Evolutionary conservation across 30 jellyfish, hydroid and myxozoan species (phyloP).

Genomic region (Turritopsis rubra): DNA sequence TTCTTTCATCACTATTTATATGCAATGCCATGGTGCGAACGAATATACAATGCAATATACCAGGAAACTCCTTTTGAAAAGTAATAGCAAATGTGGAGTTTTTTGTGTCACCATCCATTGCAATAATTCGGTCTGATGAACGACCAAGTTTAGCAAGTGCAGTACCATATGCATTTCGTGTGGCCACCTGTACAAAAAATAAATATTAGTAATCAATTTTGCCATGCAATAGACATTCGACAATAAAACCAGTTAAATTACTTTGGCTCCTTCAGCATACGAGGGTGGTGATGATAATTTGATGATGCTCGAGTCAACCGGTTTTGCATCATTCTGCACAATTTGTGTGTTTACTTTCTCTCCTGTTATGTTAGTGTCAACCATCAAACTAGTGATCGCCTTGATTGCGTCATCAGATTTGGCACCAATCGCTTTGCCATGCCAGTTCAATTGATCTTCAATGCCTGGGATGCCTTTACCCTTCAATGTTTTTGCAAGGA

Average conservation of each 20-base stretch:
- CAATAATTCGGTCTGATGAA: conserved; percentile 65
- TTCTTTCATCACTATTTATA: background rate
- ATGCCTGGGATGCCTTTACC: conserved; percentile 51
- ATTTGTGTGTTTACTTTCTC: conserved; percentile 56
- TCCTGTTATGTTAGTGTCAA: conserved; percentile 31
- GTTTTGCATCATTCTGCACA: conserved; percentile 75
- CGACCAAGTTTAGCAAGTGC: conserved; percentile 95
- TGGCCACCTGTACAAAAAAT: conserved; percentile 54
- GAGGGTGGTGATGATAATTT: conserved; percentile 74
- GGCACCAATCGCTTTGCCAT: conserved; percentile 94
- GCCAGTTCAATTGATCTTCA: conserved; percentile 91
- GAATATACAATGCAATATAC: background rate
- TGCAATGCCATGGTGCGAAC: background rate
- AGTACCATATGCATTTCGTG: conserved; percentile 87
- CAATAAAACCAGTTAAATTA: background rate
- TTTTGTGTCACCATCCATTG: conserved; percentile 94
- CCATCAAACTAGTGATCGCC: conserved; percentile 52
- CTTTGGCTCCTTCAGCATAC: conserved; percentile 69
- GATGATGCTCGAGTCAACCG: conserved; percentile 51
- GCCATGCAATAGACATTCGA: too few species aligned
- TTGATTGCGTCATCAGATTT: conserved; percentile 65
- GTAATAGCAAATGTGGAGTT: conserved; percentile 96
- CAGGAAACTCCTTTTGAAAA: conserved; percentile 82
- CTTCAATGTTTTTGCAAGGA: conserved; percentile 83
- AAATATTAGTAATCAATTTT: background rate